Base-by-base conservation (phyloP, 2,797 vertebrate species). In the Clarias platycephalus region DNA sequence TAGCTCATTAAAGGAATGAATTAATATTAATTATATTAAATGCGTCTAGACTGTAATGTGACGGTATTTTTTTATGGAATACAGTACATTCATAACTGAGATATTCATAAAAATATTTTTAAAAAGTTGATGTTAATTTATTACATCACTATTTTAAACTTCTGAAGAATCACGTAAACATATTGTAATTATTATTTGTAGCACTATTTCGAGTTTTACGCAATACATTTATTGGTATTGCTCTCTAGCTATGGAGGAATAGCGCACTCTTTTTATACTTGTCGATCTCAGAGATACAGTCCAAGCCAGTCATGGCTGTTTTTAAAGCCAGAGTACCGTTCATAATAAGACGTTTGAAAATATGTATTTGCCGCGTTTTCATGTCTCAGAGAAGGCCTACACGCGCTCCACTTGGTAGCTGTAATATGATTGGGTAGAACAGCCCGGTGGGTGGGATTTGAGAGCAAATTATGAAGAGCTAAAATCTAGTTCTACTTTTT, bases 1-100 rank as follows among this genome's bases (percentile, higher is more conserved):
- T 40, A 26, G 15, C 58, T 63, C 37, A 44, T 79, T 79, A 63
- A 79, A 79, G 15, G 34, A 60, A 63, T 63, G 75, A 31, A 60
- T 77, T 34, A 60, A 60, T 24, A 60, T 44, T 24, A 28, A 63
- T 49, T 63, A 4, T 49, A 28, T 44, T n/a, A 77, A 77, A 26
- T 49, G 9, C 18, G 60, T 64, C 34, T 63, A 44, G 60, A 26
- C 55, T 60, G 24, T 60, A 15, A 58, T n/a, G 60, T n/a, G 71
- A 55, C 3, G 1, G n/a, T 28, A 20, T 31, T 75, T 22, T 31
- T 76, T 22, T 28, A 57, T 31, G 28, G 72, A 57, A 8, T 16
- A 22, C 12, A 57, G 3, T 10, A 22, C 12, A 24, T 24, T 18
- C 28, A 22, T 34, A 4, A 31, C 49, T 22, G 18, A 57, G 18